phyloP scores from a whole-genome alignment of 2,113 vertebrate species.

The Climacteris rufus region DNA sequence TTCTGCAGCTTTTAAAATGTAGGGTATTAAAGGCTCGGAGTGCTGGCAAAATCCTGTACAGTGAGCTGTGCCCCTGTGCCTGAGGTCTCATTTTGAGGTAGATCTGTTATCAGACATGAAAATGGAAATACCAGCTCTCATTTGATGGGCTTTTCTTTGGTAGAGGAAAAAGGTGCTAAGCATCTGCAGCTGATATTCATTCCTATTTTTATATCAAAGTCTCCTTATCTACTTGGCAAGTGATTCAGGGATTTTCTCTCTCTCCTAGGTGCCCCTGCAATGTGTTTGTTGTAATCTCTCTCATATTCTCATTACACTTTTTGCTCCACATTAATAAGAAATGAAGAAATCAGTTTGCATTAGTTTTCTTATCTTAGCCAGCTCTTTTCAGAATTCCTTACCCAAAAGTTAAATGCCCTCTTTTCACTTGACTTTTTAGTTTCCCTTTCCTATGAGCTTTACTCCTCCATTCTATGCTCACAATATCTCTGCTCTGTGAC shows the following conservation, averaged over 20 bases:
- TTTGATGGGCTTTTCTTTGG: neutral
- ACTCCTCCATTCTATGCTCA: neutral
- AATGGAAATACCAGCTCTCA: neutral
- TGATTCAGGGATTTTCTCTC: constrained; percentile 36
- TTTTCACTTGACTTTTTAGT: neutral
- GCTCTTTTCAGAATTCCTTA: neutral
- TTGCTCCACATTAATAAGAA: constrained; percentile 40
- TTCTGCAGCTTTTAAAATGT: neutral
- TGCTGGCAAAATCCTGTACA: neutral
- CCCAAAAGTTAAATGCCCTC: neutral
- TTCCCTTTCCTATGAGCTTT: neutral
- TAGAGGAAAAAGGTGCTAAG: constrained; percentile 16
- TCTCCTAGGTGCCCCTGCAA: neutral
- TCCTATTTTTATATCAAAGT: constrained; percentile 50
- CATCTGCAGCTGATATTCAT: neutral
- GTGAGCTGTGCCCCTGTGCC: neutral
- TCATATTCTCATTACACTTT: constrained; percentile 7
- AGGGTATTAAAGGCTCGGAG: neutral
- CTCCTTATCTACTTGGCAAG: constrained; percentile 32
- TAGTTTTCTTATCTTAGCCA: neutral
- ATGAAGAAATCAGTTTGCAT: constrained; percentile 15
- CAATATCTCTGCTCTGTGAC: neutral
- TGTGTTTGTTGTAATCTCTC: constrained; percentile 33
- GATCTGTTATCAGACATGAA: neutral
- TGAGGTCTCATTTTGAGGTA: neutral